These are phyloP conservation scores for Xanthia icteritia DNA, from an alignment of 2,888 invertebrate species.

Conservation along the genomic window DNA sequence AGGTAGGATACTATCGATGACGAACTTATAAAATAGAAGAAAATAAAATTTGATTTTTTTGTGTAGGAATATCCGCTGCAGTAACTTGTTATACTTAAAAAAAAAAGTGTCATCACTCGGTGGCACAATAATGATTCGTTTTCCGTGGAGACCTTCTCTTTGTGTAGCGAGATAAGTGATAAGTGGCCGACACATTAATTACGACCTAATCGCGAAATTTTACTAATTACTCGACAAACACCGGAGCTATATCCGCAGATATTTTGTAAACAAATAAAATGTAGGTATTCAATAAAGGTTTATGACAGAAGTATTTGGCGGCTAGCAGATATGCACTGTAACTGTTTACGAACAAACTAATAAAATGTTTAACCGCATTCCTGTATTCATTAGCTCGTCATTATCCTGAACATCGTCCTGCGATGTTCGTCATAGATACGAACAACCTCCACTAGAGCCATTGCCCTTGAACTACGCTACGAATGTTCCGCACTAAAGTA, in stretches of 20 bases:
- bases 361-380: constrained; percentile 20
- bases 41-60: neutral
- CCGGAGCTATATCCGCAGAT: neutral
- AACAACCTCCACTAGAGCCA: constrained; percentile 55
- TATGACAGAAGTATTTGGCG: constrained; percentile 24
- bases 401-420: constrained; percentile 37
- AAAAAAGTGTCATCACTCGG: neutral
- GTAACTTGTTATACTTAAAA: too few relatives aligned
- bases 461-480: constrained; percentile 62
- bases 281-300: neutral
- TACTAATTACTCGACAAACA: constrained; percentile 5
- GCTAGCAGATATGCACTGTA: constrained; percentile 9
- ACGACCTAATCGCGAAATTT: neutral
- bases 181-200: constrained; percentile 25
- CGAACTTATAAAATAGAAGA: neutral
- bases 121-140: constrained; percentile 6
- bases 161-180: constrained; percentile 34
- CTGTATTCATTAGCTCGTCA: constrained; percentile 58
- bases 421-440: constrained; percentile 52
- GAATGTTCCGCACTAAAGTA: constrained; percentile 51
- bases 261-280: constrained; percentile 13
- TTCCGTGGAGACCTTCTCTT: constrained; percentile 4
- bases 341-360: constrained; percentile 11
- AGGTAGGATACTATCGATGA: neutral
- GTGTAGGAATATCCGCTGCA: neutral